Evolutionary conservation across 2,113 vertebrate species (phyloP).

Genomic region (Tapirus terrestris): DNA sequence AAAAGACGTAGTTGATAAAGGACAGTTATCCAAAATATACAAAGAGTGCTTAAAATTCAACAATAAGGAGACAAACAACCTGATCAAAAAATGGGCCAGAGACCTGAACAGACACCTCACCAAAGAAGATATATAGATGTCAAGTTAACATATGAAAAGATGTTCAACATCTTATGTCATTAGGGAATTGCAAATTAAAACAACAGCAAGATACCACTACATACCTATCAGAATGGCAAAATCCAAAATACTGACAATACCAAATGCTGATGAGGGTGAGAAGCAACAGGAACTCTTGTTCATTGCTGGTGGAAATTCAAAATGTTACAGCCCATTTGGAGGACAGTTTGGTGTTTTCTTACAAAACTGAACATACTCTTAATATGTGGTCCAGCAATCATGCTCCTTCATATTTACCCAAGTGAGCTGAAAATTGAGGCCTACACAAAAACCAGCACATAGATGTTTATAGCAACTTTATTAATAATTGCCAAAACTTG

Average conservation of each 20-base stretch:
- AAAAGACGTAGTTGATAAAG: too few species aligned
- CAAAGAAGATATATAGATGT: background rate
- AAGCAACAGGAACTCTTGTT: too few species aligned
- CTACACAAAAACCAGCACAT: background rate
- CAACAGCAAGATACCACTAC: background rate
- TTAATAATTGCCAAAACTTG: too few species aligned
- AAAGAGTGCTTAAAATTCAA: too few species aligned
- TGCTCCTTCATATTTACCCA: background rate
- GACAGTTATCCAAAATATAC: too few species aligned
- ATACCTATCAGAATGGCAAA: background rate
- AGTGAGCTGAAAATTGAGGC: background rate
- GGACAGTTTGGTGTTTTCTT: background rate
- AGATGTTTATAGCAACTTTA: background rate
- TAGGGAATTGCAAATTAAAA: background rate
- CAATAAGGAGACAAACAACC: too few species aligned
- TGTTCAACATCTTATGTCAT: background rate
- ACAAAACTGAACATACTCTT: background rate
- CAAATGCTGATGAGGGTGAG: too few species aligned
- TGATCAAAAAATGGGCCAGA: too few species aligned
- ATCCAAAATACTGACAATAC: too few species aligned
- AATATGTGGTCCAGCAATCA: background rate
- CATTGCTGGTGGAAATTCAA: too few species aligned
- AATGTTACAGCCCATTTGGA: background rate
- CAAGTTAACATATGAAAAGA: background rate
- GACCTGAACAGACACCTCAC: too few species aligned